Evolutionary conservation across 2,888 invertebrate genomes (phyloP), one percentile per base, ranked within the genome.

Genomic region (Drosophila sordidula): DNA sequence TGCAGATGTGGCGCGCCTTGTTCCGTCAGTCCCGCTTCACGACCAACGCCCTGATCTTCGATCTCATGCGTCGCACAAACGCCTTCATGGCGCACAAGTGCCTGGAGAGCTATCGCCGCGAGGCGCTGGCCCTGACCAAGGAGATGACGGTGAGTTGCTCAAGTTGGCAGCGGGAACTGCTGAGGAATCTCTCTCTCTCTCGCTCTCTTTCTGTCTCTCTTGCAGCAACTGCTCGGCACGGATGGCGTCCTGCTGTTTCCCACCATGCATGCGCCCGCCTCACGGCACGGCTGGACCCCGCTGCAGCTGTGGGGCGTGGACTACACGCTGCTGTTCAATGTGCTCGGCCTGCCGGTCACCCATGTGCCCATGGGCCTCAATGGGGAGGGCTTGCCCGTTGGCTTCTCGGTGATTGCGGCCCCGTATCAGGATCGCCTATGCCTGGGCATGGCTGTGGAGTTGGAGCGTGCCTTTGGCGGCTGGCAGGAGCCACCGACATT

Each of bases 391-490:
- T 90, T 97, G 63, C 97, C 97, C 0, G 89, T 96, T 29, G 96
- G 96, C 9, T 92, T 97, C 71, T 97, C 97, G 93, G 95, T 97
- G 5, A 75, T 97, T 62, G 96, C 96, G 0, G 95, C 94, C 0
- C 95, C 95, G 22, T 92, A 95, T 90, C 95, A 96, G 89, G 98
- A 98, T 91, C 93, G 95, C 61, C 91, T 97, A 8, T 96, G 97
- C 68, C 91, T 98, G 22, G 95, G 96, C 0, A 95, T 97, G 4
- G 98, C 98, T 1, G 93, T 93, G 71, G 95, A 96, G 83, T 90
- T 98, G 42, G 97, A 97, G 89, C 93, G 93, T 39, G 94, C 93
- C 9, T 97, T 97, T 91, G 97, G 97, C 1, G 98, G 98, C 0
- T 98, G 98, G 98, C 90, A 93, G 1, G 2, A 2, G 36, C 94